A percentile compares a stretch with the other conserved stretches of the same genome.
These are phyloP conservation scores for Dysmachus trigonus DNA, from an alignment of 2,888 invertebrate species.

Conservation along the genomic window DNA sequence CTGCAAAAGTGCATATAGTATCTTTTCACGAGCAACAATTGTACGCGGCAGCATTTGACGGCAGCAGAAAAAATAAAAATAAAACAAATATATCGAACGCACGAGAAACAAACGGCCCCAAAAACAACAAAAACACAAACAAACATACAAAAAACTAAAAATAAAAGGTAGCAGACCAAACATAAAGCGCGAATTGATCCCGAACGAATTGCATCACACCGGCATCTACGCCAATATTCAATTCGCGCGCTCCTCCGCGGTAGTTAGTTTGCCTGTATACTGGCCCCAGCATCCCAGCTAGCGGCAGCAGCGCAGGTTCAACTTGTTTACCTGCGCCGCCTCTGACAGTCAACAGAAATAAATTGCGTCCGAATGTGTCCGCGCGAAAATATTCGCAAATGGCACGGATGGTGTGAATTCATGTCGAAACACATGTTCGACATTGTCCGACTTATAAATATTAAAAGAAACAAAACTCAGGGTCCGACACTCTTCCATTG, in stretches of 20 bases:
- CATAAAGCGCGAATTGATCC: conserved; percentile 16
- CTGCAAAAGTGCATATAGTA: neutral
- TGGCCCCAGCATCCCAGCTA: neutral
- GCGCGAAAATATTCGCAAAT: neutral
- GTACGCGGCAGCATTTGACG: conserved; percentile 29
- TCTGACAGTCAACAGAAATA: conserved; percentile 35
- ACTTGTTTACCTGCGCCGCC: conserved; percentile 19
- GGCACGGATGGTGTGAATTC: conserved; percentile 40
- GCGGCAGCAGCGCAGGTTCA: neutral
- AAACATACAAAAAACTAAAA: no score
- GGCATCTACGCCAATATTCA: conserved; percentile 17
- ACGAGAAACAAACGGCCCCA: neutral
- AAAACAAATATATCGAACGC: neutral
- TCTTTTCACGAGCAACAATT: conserved; percentile 1
- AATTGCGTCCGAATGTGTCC: conserved; percentile 27
- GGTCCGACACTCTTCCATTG: neutral
- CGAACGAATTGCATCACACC: conserved; percentile 35
- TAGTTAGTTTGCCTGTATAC: conserved; percentile 11
- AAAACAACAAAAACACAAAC: neutral
- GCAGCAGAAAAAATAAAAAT: neutral
- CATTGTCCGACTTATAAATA: conserved; percentile 41
- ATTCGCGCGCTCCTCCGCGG: conserved; percentile 2
- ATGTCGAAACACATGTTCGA: conserved; percentile 41
- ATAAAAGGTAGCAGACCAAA: neutral
- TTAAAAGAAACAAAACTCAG: conserved; percentile 36